Base-by-base conservation (phyloP, 2,113 vertebrate species). In the Dromiciops gliroides region DNA sequence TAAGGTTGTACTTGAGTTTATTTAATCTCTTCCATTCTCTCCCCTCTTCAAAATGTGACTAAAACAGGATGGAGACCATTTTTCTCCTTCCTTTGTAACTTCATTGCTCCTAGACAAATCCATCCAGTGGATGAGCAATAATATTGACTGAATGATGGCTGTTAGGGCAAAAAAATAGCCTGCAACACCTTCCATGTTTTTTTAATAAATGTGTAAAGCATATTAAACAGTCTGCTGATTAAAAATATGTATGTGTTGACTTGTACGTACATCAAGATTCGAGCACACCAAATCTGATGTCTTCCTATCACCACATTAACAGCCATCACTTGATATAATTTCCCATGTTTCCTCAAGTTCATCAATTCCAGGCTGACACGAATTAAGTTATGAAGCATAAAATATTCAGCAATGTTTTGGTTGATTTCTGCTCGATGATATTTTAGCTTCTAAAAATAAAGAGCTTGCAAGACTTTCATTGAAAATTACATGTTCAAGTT, bases 171-270 rank as follows among this genome's bases (percentile, higher is more conserved):
- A 98, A 98, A 98, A 97, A 96, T 97, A 98, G 96, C 95, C 96
- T 26, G 11, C 47, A 47, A 95, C 92, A 93, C 93, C 96, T 96
- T 91, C 95, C 92, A 95, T 93, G n/a, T 44, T 83, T 44, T 94
- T 97, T 95, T 97, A 90, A 47, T 95, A 95, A 97, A 90, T 92
- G 50, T 95, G 95, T 89, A 97, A 97, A 97, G 96, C 97, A 97
- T 97, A 97, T 96, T 97, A 97, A 97, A 94, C 89, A 94, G 95
- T 97, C 96, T 97, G 96, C 97, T 97, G 97, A 97, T 97, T 97
- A 95, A 97, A 96, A 97, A 96, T 97, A 96, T 96, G 51, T 92
- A 0, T 97, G 94, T 96, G 97, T 97, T 97, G 93, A 97, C 97
- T 97, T 97, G 96, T 95, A 97, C 95, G 95, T 97, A 96, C 96